These are phyloP conservation scores for Mesorhabditis belari DNA, from an alignment of 2,888 invertebrate genomes.

Conservation along the genomic window DNA sequence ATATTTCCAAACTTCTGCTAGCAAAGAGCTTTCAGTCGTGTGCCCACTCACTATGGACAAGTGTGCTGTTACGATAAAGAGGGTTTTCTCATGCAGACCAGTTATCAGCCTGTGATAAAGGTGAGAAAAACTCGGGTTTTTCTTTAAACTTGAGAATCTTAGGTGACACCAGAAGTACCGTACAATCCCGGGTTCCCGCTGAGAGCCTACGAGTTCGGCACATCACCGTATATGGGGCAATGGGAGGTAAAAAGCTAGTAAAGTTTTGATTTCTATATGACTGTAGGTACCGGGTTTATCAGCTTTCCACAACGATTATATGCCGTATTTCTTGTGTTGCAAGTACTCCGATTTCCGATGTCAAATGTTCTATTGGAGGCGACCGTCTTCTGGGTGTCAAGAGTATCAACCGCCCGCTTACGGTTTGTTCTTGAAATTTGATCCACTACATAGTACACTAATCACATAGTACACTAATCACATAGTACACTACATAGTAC, in stretches of 20 bases:
- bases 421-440: no score
- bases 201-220: slow-evolving; percentile 70
- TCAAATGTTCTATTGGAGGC: slow-evolving; percentile 78
- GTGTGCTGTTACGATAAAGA: slow-evolving; percentile 94
- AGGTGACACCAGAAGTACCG: slow-evolving; percentile 30
- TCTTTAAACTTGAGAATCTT: neutral
- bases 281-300: slow-evolving; percentile 75
- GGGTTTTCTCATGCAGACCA: slow-evolving; percentile 81
- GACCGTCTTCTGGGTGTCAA: slow-evolving; percentile 89
- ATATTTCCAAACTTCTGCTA: neutral
- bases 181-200: slow-evolving; percentile 52
- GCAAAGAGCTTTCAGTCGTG: slow-evolving; percentile 28
- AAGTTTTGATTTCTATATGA: neutral
- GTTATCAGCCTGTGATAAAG: slow-evolving; percentile 70
- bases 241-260: slow-evolving; percentile 67
- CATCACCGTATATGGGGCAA: slow-evolving; percentile 85
- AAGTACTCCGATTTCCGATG: slow-evolving; percentile 90
- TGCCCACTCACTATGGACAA: slow-evolving; percentile 65
- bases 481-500: slow-evolving; percentile 72
- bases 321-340: slow-evolving; percentile 89
- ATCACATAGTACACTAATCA: no score
- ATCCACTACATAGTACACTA: no score
- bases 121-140: slow-evolving; percentile 6
- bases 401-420: slow-evolving; percentile 87
- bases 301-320: slow-evolving; percentile 90